Percentiles rank a stretch among this genome's conserved stretches.
Conservation (phyloP, 2,113 vertebrate species). For the Miniopterus natalensis region DNA sequence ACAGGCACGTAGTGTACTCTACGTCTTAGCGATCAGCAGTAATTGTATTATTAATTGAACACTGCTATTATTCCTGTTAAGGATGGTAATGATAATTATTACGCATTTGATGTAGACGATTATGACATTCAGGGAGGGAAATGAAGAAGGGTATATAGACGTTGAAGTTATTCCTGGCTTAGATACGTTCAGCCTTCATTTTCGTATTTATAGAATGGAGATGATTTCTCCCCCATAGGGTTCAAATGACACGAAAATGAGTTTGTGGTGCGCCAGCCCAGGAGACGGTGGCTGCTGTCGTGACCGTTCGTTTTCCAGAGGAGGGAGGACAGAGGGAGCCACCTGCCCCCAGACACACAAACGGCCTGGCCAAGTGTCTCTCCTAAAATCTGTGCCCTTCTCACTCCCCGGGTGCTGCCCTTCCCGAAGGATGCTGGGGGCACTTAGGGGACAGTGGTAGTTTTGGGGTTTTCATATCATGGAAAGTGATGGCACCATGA, state of each 20-base stretch:
- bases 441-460: neutral
- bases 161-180: conserved; percentile 16
- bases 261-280: neutral
- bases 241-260: neutral
- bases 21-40: neutral
- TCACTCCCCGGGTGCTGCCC: neutral
- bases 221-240: neutral
- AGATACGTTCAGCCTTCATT: conserved; percentile 7
- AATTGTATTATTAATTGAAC: neutral
- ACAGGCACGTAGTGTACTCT: neutral
- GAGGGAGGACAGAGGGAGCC: neutral
- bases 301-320: neutral
- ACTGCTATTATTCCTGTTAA: conserved; percentile 28
- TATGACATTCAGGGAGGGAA: conserved; percentile 16
- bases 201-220: conserved; percentile 31
- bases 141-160: neutral
- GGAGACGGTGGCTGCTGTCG: neutral
- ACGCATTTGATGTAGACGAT: neutral
- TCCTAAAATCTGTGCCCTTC: neutral
- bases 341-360: neutral
- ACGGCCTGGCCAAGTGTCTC: neutral
- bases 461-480: neutral
- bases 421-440: neutral
- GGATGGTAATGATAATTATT: conserved; percentile 30
- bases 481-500: neutral